Conservation (phyloP, 2,888 invertebrate genomes). For the Nomada goodeniana region DNA sequence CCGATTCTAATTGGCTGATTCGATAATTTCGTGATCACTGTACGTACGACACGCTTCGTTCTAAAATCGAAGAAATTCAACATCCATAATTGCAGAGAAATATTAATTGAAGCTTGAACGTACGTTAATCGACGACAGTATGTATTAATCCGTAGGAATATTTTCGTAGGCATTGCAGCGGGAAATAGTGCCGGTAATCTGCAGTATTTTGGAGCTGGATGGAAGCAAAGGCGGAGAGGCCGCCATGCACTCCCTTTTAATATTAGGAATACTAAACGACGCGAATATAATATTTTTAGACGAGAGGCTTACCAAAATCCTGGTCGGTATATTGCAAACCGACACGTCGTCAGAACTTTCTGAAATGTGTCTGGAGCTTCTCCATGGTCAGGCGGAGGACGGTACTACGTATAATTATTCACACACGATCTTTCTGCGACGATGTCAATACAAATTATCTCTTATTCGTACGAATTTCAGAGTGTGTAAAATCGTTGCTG, state of each 20-base stretch:
- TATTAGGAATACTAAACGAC: slow-evolving; percentile 85
- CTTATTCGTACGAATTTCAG: slow-evolving; percentile 83
- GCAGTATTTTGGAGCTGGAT: slow-evolving; percentile 84
- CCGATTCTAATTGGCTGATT: too few species aligned
- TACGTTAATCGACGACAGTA: background rate
- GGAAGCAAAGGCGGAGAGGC: slow-evolving; percentile 84
- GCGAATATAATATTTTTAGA: slow-evolving; percentile 84
- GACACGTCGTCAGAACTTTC: slow-evolving; percentile 90
- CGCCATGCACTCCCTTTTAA: slow-evolving; percentile 85
- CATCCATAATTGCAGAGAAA: too few species aligned
- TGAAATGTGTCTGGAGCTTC: slow-evolving; percentile 90
- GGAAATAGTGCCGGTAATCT: slow-evolving; percentile 85
- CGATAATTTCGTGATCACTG: too few species aligned
- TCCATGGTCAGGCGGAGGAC: slow-evolving; percentile 91
- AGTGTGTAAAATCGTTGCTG: slow-evolving; percentile 91
- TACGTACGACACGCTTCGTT: too few species aligned
- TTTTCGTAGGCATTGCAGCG: slow-evolving; percentile 83
- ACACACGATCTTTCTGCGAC: too few species aligned
- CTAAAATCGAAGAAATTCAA: too few species aligned
- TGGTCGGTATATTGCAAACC: slow-evolving; percentile 88
- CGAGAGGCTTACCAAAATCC: slow-evolving; percentile 86
- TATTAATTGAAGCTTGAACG: too few species aligned
- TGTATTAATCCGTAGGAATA: slow-evolving; percentile 51
- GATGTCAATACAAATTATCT: background rate
- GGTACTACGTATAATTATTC: slow-evolving; percentile 83